phyloP scores from a whole-genome alignment of 1,140 invertebrate genomes.

The Brachionus plicatilis region DNA sequence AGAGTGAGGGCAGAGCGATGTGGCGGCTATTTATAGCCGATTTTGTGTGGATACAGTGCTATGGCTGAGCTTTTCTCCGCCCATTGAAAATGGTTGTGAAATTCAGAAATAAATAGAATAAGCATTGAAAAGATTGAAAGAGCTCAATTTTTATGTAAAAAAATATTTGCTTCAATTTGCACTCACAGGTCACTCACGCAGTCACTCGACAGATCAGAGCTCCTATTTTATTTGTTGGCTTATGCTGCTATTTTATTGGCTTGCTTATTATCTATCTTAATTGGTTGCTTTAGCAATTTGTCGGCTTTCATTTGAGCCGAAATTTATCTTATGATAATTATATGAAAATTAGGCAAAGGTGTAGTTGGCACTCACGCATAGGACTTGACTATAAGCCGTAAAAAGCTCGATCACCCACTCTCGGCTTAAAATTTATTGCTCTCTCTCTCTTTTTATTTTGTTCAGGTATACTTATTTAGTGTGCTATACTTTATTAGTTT shows the following conservation, averaged over 20 bases:
- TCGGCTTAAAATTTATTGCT: not conserved
- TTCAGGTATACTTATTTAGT: not conserved
- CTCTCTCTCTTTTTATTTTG: not conserved
- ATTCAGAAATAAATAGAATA: not conserved
- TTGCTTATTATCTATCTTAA: not conserved
- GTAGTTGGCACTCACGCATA: not conserved
- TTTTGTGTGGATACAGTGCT: not conserved
- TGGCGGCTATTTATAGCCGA: not conserved
- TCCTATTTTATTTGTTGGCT: not conserved
- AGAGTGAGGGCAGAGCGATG: not conserved
- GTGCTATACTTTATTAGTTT: no score
- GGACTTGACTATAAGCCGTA: not conserved
- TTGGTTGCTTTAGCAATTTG: not conserved
- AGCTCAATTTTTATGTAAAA: not conserved
- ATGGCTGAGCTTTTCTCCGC: not conserved
- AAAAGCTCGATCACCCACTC: not conserved
- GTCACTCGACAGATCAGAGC: conserved; percentile 12
- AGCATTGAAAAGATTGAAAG: not conserved
- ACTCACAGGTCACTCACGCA: conserved; percentile 32
- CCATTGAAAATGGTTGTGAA: not conserved
- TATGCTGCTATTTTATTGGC: not conserved
- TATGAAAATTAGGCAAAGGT: not conserved
- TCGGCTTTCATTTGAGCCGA: not conserved
- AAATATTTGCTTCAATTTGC: not conserved
- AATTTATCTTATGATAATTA: not conserved